A percentile compares a stretch with the other conserved stretches of the same genome.
Evolutionary conservation across 2,113 vertebrate species (phyloP).

Genomic region (Riparia riparia): DNA sequence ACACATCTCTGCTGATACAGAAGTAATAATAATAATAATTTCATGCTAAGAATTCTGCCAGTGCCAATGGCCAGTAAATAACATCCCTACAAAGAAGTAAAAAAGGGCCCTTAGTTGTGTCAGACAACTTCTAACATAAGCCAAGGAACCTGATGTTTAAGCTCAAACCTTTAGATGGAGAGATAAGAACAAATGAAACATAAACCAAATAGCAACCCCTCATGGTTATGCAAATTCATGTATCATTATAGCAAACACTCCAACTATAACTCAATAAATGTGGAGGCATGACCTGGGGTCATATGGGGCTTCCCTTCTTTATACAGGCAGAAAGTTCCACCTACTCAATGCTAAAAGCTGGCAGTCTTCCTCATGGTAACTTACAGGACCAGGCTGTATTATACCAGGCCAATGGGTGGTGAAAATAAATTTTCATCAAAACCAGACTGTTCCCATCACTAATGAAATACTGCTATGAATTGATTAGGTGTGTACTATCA

Average conservation of each 20-base stretch:
- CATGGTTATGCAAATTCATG: background rate
- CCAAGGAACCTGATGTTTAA: background rate
- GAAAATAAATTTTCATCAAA: conserved; percentile 7
- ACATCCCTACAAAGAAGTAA: background rate
- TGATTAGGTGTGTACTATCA: conserved; percentile 8
- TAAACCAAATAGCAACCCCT: background rate
- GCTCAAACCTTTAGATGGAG: background rate
- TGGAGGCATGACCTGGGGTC: background rate
- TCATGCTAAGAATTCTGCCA: conserved; percentile 56
- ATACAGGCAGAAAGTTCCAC: background rate
- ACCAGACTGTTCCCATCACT: conserved; percentile 10
- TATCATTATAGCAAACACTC: background rate
- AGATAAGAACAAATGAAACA: background rate
- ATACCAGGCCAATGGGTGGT: background rate
- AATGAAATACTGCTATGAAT: background rate
- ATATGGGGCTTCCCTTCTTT: background rate
- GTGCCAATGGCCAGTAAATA: conserved; percentile 2
- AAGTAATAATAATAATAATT: conserved; percentile 62
- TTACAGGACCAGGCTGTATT: background rate
- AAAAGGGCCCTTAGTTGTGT: background rate
- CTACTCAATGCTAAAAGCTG: background rate
- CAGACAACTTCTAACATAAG: background rate
- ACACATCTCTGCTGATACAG: conserved; percentile 55
- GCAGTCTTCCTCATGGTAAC: background rate
- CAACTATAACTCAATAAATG: background rate